Percentiles rank a stretch among this genome's conserved stretches.
Conservation (phyloP, 92 coral and sea anemone genomes). For the Phenganax subtilis region DNA sequence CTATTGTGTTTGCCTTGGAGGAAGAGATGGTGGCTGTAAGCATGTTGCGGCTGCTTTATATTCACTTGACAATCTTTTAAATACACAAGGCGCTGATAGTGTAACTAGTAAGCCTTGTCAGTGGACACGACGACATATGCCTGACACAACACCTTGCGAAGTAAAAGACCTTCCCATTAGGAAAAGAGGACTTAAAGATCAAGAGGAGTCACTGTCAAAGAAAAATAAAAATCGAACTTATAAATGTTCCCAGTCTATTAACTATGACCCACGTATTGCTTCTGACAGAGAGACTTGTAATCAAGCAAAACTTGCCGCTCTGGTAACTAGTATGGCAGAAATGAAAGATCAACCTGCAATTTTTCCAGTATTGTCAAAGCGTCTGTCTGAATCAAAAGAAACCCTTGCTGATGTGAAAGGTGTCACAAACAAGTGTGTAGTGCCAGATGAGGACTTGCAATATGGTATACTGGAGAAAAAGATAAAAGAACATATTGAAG, state of each 20-base stretch:
- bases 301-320: neutral
- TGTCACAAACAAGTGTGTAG: neutral
- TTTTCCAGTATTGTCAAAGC: neutral
- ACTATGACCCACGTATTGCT: neutral
- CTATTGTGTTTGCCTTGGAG: constrained; percentile 55
- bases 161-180: constrained; percentile 48
- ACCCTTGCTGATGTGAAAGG: neutral
- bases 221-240: neutral
- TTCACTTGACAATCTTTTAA: constrained; percentile 55
- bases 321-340: neutral
- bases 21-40: constrained; percentile 61
- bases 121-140: constrained; percentile 48
- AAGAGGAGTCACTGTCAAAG: neutral
- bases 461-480: neutral
- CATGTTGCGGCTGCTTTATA: constrained; percentile 69
- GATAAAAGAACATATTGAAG: neutral
- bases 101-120: constrained; percentile 60
- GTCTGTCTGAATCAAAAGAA: neutral
- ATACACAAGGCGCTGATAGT: constrained; percentile 47
- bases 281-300: neutral
- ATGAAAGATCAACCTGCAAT: neutral
- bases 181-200: constrained; percentile 37
- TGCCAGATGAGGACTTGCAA: neutral
- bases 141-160: constrained; percentile 50
- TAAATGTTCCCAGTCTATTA: neutral